A percentile compares a stretch with the other conserved stretches of the same genome.
Evolutionary conservation across 2,113 vertebrate species (phyloP).

Genomic region (Ahaetulla prasina): DNA sequence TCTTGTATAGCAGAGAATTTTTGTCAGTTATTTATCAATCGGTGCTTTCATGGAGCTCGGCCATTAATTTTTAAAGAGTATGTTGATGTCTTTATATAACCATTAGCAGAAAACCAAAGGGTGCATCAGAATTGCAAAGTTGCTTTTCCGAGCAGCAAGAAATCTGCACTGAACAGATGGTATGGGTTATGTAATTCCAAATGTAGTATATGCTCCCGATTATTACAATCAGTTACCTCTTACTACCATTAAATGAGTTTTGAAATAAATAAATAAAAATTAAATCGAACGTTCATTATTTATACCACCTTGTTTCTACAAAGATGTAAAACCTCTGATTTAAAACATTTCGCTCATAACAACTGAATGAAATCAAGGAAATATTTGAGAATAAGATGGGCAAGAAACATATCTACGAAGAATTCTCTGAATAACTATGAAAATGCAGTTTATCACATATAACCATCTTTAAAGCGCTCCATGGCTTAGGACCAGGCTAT

Average conservation of each 20-base stretch:
- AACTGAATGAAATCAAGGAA: not conserved
- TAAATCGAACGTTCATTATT: not conserved
- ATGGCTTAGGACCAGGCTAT: no score
- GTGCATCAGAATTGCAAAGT: not conserved
- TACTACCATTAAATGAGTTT: not conserved
- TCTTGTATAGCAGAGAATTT: not conserved
- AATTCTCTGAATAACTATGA: not conserved
- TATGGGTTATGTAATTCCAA: not conserved
- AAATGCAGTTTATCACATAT: not conserved
- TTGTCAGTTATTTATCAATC: not conserved
- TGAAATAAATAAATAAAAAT: not conserved
- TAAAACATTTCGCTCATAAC: not conserved
- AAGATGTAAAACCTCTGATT: not conserved
- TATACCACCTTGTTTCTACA: not conserved
- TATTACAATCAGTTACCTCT: not conserved
- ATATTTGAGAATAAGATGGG: not conserved
- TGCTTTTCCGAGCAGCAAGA: not conserved
- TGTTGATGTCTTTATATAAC: not conserved
- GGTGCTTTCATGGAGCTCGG: not conserved
- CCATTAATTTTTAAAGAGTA: not conserved
- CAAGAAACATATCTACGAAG: not conserved
- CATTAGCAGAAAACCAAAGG: not conserved
- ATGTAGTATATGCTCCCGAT: not conserved
- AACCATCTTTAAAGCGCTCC: no score
- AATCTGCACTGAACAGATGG: not conserved